Evolutionary conservation across 1,140 invertebrate species (phyloP), one percentile per base, ranked within the genome.

Genomic region (Neodiprion fabricii): DNA sequence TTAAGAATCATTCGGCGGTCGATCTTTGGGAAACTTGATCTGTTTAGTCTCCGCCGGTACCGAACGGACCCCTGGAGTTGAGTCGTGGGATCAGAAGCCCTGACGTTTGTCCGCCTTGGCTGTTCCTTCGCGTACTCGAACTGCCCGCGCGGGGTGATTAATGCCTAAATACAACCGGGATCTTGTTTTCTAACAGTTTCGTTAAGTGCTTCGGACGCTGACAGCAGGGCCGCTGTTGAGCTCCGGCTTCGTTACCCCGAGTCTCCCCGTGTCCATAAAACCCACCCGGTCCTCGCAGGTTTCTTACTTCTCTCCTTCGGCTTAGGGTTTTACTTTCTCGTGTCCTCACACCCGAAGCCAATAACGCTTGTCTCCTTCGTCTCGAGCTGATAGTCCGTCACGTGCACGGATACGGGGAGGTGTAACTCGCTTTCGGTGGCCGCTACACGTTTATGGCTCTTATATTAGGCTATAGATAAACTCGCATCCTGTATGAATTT

Each of bases 11-110:
- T 80, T 79, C 70, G 76, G 73, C 82, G 82, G 81, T 21, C 70
- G 71, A 82, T 80, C 82, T 81, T 84, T 84, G 67, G 67, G 84
- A 81, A 85, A 85, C 78, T 78, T 77, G 83, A 85, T 85, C 79
- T 83, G 80, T 84, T 85, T 83, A 79, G 80, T 82, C 82, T 83
- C 73, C 71, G 76, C 49, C 69, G 74, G 4, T 21, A 47, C 48
- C 49, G 65, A 80, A 74, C 50, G 77, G 49, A 67, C 68, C 67
- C 66, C 21, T n/a, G 71, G 10, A 14, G 67, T 28, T 65, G 50
- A 50, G 72, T 72, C 73, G 70, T 79, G 72, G 74, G 74, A 80
- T 72, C 72, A 49, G 48, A 48, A 68, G 49, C 40, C 74, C 48
- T 68, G 61, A 70, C 72, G 50, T 53, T 69, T 4, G 67, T 69